phyloP scores from a whole-genome alignment of 2,797 vertebrate genomes.

The Neosilurus hyrtlii region DNA sequence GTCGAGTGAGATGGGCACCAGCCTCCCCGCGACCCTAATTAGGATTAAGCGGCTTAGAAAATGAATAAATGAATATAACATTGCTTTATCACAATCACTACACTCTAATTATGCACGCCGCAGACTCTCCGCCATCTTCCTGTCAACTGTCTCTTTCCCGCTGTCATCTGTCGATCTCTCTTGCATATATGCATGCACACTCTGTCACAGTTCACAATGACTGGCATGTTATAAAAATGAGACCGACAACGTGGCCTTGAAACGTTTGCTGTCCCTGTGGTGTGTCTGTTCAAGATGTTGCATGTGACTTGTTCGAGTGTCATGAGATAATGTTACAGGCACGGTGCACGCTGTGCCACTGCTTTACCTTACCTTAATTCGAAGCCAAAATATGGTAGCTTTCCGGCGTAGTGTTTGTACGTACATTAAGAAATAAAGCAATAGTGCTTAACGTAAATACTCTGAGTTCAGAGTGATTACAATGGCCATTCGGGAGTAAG shows the following conservation, averaged over 20 bases:
- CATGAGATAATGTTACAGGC: neutral
- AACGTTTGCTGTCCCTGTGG: neutral
- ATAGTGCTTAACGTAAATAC: neutral
- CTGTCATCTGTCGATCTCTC: neutral
- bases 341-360: neutral
- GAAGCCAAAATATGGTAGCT: neutral
- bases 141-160: neutral
- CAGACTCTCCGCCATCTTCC: neutral
- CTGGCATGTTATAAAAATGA: constrained; percentile 7
- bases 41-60: too few relatives aligned
- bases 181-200: neutral
- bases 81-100: neutral
- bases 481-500: constrained; percentile 14
- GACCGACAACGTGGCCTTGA: constrained; percentile 16
- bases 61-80: too few relatives aligned
- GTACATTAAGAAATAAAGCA: neutral
- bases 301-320: neutral
- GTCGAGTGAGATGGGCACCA: too few relatives aligned
- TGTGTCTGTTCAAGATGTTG: neutral
- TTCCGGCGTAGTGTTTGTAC: too few relatives aligned
- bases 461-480: constrained; percentile 15
- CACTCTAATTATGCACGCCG: neutral
- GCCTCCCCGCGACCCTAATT: too few relatives aligned
- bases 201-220: neutral
- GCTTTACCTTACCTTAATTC: neutral